Conservation (phyloP, 2,888 invertebrate species). For the Scaptomyza tumidula region DNA sequence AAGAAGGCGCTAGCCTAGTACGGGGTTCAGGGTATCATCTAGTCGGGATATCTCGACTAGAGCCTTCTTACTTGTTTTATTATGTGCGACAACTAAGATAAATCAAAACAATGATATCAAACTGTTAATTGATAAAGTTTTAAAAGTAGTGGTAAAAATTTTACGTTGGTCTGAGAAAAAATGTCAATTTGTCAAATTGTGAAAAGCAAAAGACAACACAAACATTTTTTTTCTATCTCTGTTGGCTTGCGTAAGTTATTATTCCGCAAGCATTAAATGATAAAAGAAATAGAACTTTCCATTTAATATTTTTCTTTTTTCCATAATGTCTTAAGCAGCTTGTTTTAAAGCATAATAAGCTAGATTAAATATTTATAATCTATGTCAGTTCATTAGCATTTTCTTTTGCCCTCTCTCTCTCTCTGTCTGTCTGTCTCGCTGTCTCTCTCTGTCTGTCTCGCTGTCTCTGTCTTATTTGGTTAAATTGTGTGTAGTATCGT, state of each 20-base stretch:
- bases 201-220: too few relatives aligned
- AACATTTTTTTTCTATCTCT: too few relatives aligned
- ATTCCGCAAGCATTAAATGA: too few relatives aligned
- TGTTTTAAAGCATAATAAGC: background rate
- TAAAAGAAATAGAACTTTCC: too few relatives aligned
- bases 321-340: background rate
- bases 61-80: too few relatives aligned
- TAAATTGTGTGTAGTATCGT: background rate
- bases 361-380: background rate
- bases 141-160: conserved; percentile 5
- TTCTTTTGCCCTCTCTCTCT: background rate
- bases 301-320: background rate
- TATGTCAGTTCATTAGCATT: background rate
- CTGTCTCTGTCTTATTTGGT: background rate
- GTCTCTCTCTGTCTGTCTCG: background rate
- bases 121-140: conserved; percentile 32
- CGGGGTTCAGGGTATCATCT: too few relatives aligned
- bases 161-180: too few relatives aligned
- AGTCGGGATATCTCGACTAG: too few relatives aligned
- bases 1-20: too few relatives aligned
- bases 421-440: background rate
- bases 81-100: background rate
- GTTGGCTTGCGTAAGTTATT: too few relatives aligned
- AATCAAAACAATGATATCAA: background rate
- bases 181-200: too few relatives aligned